A percentile compares a stretch with the other conserved stretches of the same genome.
Evolutionary conservation across 2,113 vertebrate species (phyloP).

Genomic region (Podarcis muralis): DNA sequence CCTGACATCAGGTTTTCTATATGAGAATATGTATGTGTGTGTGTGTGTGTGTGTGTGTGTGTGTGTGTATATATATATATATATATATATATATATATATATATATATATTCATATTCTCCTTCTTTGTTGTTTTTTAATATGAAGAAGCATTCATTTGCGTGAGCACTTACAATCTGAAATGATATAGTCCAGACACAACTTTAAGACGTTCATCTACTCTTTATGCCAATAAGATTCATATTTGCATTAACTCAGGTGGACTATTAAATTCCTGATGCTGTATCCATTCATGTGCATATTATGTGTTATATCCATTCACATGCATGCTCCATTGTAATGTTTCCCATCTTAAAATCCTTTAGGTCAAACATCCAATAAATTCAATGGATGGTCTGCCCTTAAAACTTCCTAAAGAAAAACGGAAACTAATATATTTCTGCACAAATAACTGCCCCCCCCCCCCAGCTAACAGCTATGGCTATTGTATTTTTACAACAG

Average conservation of each 20-base stretch:
- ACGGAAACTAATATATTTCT: background rate
- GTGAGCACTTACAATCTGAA: background rate
- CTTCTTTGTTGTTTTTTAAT: background rate
- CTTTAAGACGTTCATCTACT: too few relatives aligned
- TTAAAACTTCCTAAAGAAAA: background rate
- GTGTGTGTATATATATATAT: too few relatives aligned
- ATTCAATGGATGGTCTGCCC: background rate
- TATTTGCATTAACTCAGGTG: background rate
- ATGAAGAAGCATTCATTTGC: background rate
- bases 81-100: too few relatives aligned
- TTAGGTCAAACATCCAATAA: background rate
- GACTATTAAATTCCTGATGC: background rate
- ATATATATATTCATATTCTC: too few relatives aligned
- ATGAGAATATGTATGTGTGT: too few relatives aligned
- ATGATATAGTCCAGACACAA: background rate
- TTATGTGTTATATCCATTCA: background rate
- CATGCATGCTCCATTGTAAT: background rate
- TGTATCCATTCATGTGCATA: too few relatives aligned
- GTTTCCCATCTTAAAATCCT: background rate
- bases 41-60: too few relatives aligned
- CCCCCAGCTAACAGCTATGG: background rate
- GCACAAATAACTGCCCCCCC: background rate
- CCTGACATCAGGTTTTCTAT: too few relatives aligned
- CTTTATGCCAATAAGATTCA: background rate
- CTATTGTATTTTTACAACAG: background rate